A percentile compares a stretch with the other conserved stretches of the same genome.
Conservation (phyloP, 2,888 invertebrate genomes). For the Tachina grossa region DNA sequence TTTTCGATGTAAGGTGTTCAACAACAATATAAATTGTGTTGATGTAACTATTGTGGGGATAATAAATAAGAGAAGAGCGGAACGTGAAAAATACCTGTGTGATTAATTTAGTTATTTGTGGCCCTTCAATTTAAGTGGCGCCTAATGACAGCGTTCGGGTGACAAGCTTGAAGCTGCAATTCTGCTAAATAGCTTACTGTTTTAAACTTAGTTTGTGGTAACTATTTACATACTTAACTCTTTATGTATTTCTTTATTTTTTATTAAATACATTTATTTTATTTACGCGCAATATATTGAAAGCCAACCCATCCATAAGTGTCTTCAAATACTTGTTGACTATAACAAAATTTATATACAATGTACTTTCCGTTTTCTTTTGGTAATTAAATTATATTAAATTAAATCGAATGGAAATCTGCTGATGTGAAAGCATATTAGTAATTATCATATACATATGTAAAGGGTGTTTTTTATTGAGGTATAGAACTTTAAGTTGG, state of each 20-base stretch:
- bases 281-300: slow-evolving; percentile 52
- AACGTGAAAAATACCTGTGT: slow-evolving; percentile 25
- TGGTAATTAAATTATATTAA: slow-evolving; percentile 6
- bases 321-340: slow-evolving; percentile 20
- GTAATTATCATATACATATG: slow-evolving; percentile 10
- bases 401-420: slow-evolving; percentile 40
- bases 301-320: slow-evolving; percentile 19
- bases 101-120: slow-evolving; percentile 5
- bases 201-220: slow-evolving; percentile 37
- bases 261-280: neutral
- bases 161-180: slow-evolving; percentile 3
- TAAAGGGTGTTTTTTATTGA: too few species aligned
- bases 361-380: slow-evolving; percentile 19
- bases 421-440: slow-evolving; percentile 51
- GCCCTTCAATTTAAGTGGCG: slow-evolving; percentile 57
- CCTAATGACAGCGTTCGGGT: slow-evolving; percentile 57
- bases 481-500: too few species aligned
- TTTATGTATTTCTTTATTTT: neutral
- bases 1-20: slow-evolving; percentile 13
- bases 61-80: slow-evolving; percentile 13
- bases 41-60: slow-evolving; percentile 11
- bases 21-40: slow-evolving; percentile 15
- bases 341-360: slow-evolving; percentile 12
- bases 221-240: slow-evolving; percentile 30
- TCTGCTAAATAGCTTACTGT: neutral